Evolutionary conservation across 2,888 invertebrate species (phyloP), one percentile per base, ranked within the genome.

Genomic region (Ennomos fuscantarius): DNA sequence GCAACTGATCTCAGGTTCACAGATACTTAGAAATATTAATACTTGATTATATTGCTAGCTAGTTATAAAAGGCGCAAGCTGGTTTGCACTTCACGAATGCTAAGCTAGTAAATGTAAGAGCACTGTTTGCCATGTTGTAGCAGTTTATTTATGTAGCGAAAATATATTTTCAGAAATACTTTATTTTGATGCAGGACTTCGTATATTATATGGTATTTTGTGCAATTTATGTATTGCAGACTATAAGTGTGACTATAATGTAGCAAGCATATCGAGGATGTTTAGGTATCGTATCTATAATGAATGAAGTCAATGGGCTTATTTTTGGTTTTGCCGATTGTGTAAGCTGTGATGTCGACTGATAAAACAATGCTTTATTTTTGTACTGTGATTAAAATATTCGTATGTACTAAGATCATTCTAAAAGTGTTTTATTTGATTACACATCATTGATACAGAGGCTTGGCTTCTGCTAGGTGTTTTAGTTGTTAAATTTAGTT

Each of bases 331-430:
- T 85, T 82, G 82, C 83, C 73, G 79, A 82, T 85, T 80, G 78
- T 82, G 76, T 84, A 79, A 84, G 84, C 90, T 90, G 92, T 90
- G 92, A 90, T 90, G 89, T 83, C 80, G 83, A 86, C 86, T 86
- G 86, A 89, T 83, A 81, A 85, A 82, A 85, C 84, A 78, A 86
- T 87, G 91, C 89, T 91, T 91, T 91, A 90, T 87, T 90, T 87
- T 88, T 89, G 84, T 89, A 89, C 90, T 90, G 91, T 90, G 90
- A 90, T 90, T 86, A 87, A 77, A 77, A 64, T 86, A 82, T 82
- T 82, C 79, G 75, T 84, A 81, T 81, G 76, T 81, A 76, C 79
- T 82, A 86, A 81, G 83, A 84, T 68, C 59, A 65, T 63, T 57
- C 37, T 81, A 81, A 57, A 59, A 33, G 58, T 62, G 64, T 76